phyloP scores from a whole-genome alignment of 2,797 vertebrate genomes.

The Lithobates pipiens region DNA sequence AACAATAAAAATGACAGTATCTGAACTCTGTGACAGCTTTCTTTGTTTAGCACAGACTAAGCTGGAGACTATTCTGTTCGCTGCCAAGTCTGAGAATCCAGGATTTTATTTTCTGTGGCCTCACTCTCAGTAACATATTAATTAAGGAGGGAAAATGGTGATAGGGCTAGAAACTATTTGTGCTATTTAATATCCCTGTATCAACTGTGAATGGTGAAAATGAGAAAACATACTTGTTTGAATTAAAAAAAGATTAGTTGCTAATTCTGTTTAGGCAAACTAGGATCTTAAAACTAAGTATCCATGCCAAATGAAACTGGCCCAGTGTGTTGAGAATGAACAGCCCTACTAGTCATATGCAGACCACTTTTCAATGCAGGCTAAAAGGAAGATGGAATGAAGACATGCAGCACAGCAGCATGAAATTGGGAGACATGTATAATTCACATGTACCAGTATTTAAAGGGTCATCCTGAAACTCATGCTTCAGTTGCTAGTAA shows the following conservation, averaged over 20 bases:
- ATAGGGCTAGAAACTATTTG: background rate
- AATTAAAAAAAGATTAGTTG: background rate
- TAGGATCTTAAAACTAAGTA: background rate
- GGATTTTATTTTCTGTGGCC: background rate
- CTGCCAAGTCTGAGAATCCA: constrained; percentile 12
- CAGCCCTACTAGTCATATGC: too few relatives aligned
- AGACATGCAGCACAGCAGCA: too few relatives aligned
- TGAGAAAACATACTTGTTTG: background rate
- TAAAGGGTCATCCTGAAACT: too few relatives aligned
- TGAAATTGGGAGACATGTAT: too few relatives aligned
- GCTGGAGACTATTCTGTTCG: constrained; percentile 21
- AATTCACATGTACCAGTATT: too few relatives aligned
- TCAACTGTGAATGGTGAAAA: background rate
- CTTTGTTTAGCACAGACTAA: constrained; percentile 34
- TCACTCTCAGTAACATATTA: background rate
- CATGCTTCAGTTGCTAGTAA: too few relatives aligned
- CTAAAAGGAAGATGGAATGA: too few relatives aligned
- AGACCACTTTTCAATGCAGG: too few relatives aligned
- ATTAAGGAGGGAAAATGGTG: background rate
- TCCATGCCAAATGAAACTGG: background rate
- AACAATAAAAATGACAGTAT: constrained; percentile 27
- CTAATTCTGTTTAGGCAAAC: background rate
- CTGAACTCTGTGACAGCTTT: constrained; percentile 12
- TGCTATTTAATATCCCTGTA: background rate
- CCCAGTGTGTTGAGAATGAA: background rate